A percentile compares a stretch with the other conserved stretches of the same genome.
These are phyloP conservation scores for Crocodylus rhombifer DNA, from an alignment of 2,797 vertebrate genomes.

Conservation along the genomic window DNA sequence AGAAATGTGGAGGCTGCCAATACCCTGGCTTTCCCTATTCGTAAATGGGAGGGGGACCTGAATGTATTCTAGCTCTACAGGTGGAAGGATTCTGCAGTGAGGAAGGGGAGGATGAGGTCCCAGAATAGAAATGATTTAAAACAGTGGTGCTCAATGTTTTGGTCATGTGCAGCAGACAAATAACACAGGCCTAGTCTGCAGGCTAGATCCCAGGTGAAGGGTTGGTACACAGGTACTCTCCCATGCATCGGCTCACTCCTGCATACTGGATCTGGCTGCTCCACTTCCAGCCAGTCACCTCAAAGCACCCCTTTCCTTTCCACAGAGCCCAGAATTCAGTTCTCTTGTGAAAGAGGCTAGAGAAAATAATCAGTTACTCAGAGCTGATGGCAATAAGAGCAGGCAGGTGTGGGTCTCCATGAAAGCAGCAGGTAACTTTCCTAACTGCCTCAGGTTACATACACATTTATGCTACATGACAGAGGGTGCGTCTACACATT, in stretches of 20 bases:
- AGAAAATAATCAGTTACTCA: neutral
- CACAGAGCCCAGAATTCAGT: neutral
- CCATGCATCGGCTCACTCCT: too few species aligned
- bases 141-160: neutral
- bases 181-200: too few species aligned
- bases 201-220: too few species aligned
- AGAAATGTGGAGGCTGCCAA: too few species aligned
- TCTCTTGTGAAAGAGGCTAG: neutral
- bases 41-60: neutral
- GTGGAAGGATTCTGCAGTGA: neutral
- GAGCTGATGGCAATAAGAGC: neutral
- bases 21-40: too few species aligned
- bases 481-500: too few species aligned
- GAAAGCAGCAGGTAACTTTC: neutral
- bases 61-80: neutral
- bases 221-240: too few species aligned
- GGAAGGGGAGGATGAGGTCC: neutral
- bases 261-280: too few species aligned
- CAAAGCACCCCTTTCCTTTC: neutral
- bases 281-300: neutral
- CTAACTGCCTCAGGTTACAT: neutral
- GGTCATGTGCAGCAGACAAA: too few species aligned
- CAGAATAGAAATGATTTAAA: neutral
- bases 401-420: neutral
- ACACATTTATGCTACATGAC: neutral